These are phyloP conservation scores for Achlya flavicornis DNA, from an alignment of 2,888 invertebrate genomes.

Conservation along the genomic window DNA sequence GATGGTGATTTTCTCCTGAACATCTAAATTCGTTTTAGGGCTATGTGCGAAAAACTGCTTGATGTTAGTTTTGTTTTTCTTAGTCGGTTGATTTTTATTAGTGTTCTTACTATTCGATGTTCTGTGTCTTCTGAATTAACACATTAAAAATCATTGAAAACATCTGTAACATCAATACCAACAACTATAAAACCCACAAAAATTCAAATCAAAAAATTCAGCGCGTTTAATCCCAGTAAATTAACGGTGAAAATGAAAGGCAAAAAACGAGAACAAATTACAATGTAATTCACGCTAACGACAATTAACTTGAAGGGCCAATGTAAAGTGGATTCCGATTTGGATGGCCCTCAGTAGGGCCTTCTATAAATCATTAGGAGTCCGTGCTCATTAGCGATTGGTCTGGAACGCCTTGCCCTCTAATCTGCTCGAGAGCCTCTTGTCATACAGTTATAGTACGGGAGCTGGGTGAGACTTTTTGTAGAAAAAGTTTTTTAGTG, in stretches of 20 bases:
- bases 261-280: slow-evolving; percentile 20
- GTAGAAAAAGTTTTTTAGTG: neutral
- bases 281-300: slow-evolving; percentile 35
- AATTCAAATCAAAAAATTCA: neutral
- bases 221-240: neutral
- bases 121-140: too few relatives aligned
- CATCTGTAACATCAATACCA: neutral
- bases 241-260: neutral
- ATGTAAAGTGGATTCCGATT: slow-evolving; percentile 45
- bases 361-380: slow-evolving; percentile 21
- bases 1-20: too few relatives aligned
- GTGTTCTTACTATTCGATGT: too few relatives aligned
- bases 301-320: slow-evolving; percentile 47
- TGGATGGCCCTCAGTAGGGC: slow-evolving; percentile 40
- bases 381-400: slow-evolving; percentile 18
- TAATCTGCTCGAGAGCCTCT: slow-evolving; percentile 11
- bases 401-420: slow-evolving; percentile 10
- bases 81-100: too few relatives aligned
- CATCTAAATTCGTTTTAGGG: too few relatives aligned
- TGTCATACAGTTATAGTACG: neutral
- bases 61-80: too few relatives aligned
- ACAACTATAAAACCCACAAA: neutral
- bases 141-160: too few relatives aligned
- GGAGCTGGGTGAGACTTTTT: neutral
- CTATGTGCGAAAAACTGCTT: too few relatives aligned